Evolutionary conservation across 64 coral and sea anemone species (phyloP).

Genomic region (Acropora tenuis): DNA sequence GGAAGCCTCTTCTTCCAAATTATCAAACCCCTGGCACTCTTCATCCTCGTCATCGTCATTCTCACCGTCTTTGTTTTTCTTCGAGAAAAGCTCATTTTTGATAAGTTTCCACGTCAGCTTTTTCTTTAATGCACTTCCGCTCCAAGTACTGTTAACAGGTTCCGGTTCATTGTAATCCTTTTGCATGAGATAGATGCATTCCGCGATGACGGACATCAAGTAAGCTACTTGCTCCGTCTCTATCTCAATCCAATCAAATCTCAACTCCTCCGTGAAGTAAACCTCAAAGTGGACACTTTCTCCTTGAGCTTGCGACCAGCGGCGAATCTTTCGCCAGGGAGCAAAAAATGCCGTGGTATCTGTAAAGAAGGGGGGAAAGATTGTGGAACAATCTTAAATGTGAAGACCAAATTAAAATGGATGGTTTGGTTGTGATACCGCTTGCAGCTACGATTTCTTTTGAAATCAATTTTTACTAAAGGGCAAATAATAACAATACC

Average conservation of each 20-base stretch:
- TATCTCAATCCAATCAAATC: conserved; percentile 88
- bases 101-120: conserved; percentile 71
- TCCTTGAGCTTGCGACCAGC: conserved; percentile 88
- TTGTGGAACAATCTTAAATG: neutral
- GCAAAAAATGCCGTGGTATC: conserved; percentile 79
- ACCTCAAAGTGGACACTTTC: conserved; percentile 92
- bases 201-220: conserved; percentile 80
- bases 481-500: too few relatives aligned
- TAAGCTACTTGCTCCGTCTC: conserved; percentile 74
- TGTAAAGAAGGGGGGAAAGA: neutral
- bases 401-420: too few relatives aligned
- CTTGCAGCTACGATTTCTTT: too few relatives aligned
- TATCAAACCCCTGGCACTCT: conserved; percentile 57
- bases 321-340: conserved; percentile 89
- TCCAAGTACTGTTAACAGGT: conserved; percentile 17
- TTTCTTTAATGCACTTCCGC: neutral
- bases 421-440: too few relatives aligned
- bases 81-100: conserved; percentile 66
- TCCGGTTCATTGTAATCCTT: conserved; percentile 70
- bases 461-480: too few relatives aligned
- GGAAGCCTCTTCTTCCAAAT: conserved; percentile 57
- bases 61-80: conserved; percentile 30
- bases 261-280: conserved; percentile 82
- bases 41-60: conserved; percentile 9
- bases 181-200: conserved; percentile 73